Evolutionary conservation across 2,888 invertebrate genomes (phyloP).

Genomic region (Pherbina coryleti): DNA sequence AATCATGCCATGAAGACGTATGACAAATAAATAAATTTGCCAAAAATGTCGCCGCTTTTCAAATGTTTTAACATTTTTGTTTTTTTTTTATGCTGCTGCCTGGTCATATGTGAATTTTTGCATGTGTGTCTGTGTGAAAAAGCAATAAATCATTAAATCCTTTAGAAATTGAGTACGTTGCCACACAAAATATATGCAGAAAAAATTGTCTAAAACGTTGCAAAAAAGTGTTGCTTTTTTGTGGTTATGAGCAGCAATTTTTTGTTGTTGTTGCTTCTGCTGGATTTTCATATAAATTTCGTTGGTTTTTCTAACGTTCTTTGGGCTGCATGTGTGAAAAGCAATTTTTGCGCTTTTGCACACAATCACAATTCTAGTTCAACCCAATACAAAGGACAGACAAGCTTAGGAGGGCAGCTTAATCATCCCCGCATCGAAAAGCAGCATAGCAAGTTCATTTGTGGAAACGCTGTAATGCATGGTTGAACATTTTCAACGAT

Average conservation of each 20-base stretch:
- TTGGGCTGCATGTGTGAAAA: conserved; percentile 2
- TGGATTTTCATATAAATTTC: not conserved
- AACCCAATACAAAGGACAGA: no score
- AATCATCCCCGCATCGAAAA: no score
- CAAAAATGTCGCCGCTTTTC: conserved; percentile 35
- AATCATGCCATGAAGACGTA: conserved; percentile 19
- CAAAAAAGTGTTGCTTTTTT: not conserved
- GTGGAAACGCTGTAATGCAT: no score
- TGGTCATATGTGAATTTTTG: not conserved
- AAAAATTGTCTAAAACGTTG: not conserved
- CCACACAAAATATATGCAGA: not conserved
- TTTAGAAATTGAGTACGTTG: conserved; percentile 13
- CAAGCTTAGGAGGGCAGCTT: no score
- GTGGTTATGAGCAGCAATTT: not conserved
- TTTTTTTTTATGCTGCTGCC: not conserved
- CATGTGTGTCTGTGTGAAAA: not conserved
- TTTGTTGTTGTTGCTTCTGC: not conserved
- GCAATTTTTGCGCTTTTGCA: conserved; percentile 4
- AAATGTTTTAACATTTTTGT: conserved; percentile 1
- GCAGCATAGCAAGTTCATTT: no score
- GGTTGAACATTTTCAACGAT: no score
- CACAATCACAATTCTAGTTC: not conserved
- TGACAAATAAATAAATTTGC: conserved; percentile 42
- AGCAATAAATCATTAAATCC: conserved; percentile 28
- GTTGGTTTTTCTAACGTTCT: not conserved